A percentile compares a stretch with the other conserved stretches of the same genome.
These are phyloP conservation scores for Lepidothrix coronata DNA, from an alignment of 2,113 vertebrate genomes.

Conservation along the genomic window DNA sequence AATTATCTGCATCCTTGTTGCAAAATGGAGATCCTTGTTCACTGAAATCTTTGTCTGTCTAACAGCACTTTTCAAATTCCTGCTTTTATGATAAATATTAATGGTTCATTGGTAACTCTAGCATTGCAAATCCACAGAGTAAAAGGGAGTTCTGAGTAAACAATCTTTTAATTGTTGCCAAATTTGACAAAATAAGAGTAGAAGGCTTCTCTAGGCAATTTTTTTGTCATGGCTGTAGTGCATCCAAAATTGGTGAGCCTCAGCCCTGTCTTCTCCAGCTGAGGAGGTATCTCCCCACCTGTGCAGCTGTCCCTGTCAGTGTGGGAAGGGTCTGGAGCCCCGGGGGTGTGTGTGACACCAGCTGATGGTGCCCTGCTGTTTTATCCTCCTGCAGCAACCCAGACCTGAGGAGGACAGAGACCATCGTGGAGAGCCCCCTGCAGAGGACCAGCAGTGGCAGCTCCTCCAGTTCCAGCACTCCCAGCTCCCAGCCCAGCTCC, in stretches of 20 bases:
- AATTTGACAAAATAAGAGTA: background rate
- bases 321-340: background rate
- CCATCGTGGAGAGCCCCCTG: constrained; percentile 85
- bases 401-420: constrained; percentile 88
- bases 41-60: background rate
- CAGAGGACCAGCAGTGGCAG: constrained; percentile 96
- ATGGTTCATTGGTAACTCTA: background rate
- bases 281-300: background rate
- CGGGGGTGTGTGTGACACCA: rapidly evolving
- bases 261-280: background rate
- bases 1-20: background rate
- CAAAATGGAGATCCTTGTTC: background rate
- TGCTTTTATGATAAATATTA: background rate
- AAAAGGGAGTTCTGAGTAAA: background rate
- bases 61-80: background rate
- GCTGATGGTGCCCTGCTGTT: background rate
- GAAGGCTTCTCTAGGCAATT: background rate
- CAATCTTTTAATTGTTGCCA: background rate
- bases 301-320: background rate
- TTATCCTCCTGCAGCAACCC: constrained; percentile 82
- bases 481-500: constrained; percentile 88
- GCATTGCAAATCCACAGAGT: background rate
- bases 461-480: constrained; percentile 96
- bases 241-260: background rate
- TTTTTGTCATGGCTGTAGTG: rapidly evolving